Conservation (phyloP, 2,888 invertebrate genomes). For the Amblyjoppa fuscipennis region DNA sequence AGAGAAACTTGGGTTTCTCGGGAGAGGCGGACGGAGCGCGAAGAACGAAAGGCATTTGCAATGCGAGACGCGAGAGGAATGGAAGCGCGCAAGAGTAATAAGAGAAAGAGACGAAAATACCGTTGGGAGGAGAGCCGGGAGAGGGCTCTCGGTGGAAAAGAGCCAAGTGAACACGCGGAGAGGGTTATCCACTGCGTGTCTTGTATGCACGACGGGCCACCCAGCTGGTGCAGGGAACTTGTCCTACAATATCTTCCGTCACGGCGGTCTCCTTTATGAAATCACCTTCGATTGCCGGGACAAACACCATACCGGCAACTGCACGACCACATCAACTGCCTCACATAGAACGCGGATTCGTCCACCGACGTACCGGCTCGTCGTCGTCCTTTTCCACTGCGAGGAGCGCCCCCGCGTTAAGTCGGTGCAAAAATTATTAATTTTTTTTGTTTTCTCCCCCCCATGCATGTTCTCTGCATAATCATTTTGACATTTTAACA, state of each 20-base stretch:
- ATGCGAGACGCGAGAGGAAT: conserved; percentile 23
- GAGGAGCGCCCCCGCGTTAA: background rate
- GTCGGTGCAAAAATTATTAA: background rate
- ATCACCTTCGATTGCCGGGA: conserved; percentile 80
- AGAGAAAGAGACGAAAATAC: conserved; percentile 31
- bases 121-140: conserved; percentile 9
- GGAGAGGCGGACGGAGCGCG: conserved; percentile 27
- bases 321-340: conserved; percentile 58
- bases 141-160: conserved; percentile 4
- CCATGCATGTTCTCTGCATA: background rate
- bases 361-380: background rate
- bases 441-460: no score
- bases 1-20: conserved; percentile 27
- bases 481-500: background rate
- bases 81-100: conserved; percentile 25
- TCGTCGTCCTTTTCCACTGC: background rate
- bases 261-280: conserved; percentile 84
- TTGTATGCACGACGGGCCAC: conserved; percentile 78
- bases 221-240: conserved; percentile 82
- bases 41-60: conserved; percentile 32
- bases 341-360: conserved; percentile 9
- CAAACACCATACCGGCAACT: conserved; percentile 70
- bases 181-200: conserved; percentile 66
- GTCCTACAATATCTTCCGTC: conserved; percentile 84
- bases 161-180: conserved; percentile 30